phyloP scores from a whole-genome alignment of 2,888 invertebrate genomes.

The Halictus ligatus region DNA sequence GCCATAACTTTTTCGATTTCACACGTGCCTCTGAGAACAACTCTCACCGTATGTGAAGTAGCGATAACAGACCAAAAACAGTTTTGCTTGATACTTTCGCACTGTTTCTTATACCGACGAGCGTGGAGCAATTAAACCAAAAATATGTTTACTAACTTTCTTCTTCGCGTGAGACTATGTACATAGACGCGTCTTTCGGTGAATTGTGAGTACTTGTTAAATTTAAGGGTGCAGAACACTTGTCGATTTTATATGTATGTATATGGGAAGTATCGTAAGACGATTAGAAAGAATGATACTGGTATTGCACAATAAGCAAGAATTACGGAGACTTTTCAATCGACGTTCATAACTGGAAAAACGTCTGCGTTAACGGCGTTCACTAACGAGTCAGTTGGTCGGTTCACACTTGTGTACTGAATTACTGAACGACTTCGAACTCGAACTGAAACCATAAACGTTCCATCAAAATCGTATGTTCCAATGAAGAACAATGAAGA shows the following conservation, averaged over 20 bases:
- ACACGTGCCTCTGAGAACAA: not conserved
- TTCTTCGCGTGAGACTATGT: not conserved
- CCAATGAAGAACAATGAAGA: not conserved
- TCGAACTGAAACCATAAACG: not conserved
- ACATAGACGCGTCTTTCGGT: no score
- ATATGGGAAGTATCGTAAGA: not conserved
- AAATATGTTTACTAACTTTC: constrained; percentile 50
- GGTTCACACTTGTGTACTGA: constrained; percentile 24
- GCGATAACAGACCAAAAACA: not conserved
- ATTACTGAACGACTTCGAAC: not conserved
- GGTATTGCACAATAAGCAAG: not conserved
- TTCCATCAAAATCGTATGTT: not conserved
- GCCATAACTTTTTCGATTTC: constrained; percentile 73
- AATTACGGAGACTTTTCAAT: constrained; percentile 11
- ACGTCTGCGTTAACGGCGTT: not conserved
- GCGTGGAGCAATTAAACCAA: not conserved
- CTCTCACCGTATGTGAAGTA: not conserved
- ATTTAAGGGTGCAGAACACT: not conserved
- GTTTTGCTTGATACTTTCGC: not conserved
- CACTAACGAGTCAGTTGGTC: constrained; percentile 11
- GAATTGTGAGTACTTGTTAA: not conserved
- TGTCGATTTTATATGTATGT: not conserved
- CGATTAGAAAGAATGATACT: not conserved
- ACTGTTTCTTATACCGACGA: not conserved
- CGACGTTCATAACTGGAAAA: constrained; percentile 10